Percentiles rank a stretch among this genome's conserved stretches.
Conservation (phyloP, 2,888 invertebrate genomes). For the Proisotoma minuta region DNA sequence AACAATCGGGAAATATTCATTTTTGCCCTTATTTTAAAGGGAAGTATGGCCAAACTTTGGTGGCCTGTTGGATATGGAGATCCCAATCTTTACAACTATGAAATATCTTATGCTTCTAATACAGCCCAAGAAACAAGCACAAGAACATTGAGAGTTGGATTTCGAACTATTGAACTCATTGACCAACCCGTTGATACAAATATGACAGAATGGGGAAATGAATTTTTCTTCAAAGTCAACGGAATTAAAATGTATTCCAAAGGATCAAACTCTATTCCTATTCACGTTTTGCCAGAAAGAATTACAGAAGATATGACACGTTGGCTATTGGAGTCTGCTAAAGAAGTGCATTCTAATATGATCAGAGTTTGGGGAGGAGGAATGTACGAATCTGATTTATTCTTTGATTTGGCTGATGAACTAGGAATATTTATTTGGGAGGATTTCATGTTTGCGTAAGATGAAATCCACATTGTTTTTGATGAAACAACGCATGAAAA, state of each 20-base stretch:
- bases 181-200: constrained; percentile 59
- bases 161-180: constrained; percentile 76
- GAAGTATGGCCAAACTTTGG: constrained; percentile 63
- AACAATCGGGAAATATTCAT: too few species aligned
- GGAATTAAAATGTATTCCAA: constrained; percentile 55
- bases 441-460: constrained; percentile 46
- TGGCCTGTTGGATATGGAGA: constrained; percentile 93
- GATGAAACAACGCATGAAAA: too few species aligned
- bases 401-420: constrained; percentile 52
- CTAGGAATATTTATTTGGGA: constrained; percentile 59
- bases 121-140: constrained; percentile 24
- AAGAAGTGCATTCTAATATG: constrained; percentile 55
- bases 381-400: constrained; percentile 34
- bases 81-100: constrained; percentile 66
- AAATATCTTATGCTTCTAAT: constrained; percentile 53
- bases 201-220: constrained; percentile 42
- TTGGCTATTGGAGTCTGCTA: constrained; percentile 52
- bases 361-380: constrained; percentile 48
- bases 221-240: constrained; percentile 57
- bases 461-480: too few species aligned
- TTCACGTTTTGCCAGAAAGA: constrained; percentile 53
- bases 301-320: constrained; percentile 50
- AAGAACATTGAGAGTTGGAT: constrained; percentile 69
- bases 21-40: too few species aligned
- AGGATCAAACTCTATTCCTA: constrained; percentile 57